A percentile compares a stretch with the other conserved stretches of the same genome.
Evolutionary conservation across 2,888 invertebrate species (phyloP).

Genomic region (Parelbella ahira): DNA sequence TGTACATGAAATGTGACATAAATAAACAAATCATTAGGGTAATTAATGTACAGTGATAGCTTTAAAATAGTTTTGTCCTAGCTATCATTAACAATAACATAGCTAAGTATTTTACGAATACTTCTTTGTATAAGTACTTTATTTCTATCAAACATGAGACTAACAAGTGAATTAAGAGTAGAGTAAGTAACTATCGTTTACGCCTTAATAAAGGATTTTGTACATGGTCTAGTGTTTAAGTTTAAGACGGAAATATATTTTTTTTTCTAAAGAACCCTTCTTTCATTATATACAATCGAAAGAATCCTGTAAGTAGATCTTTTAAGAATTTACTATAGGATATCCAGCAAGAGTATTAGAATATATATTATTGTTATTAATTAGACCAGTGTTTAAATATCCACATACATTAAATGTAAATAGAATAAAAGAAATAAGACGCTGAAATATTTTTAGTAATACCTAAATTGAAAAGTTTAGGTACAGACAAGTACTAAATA

Average conservation of each 20-base stretch:
- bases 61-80: conserved; percentile 17
- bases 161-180: conserved; percentile 38
- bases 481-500: no score
- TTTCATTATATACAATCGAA: no score
- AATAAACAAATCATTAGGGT: not conserved
- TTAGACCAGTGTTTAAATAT: no score
- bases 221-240: conserved; percentile 44
- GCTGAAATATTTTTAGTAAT: no score
- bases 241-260: conserved; percentile 54
- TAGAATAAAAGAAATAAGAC: no score
- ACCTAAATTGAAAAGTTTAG: no score
- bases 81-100: conserved; percentile 28
- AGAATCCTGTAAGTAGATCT: no score
- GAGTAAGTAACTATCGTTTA: conserved; percentile 38
- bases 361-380: no score
- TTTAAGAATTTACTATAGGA: no score
- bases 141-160: conserved; percentile 41
- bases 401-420: no score
- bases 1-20: no score
- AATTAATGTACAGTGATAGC: conserved; percentile 16
- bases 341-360: no score
- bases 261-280: conserved; percentile 38
- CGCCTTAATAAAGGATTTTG: conserved; percentile 36
- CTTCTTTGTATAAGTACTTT: conserved; percentile 38
- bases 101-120: conserved; percentile 33